Evolutionary conservation across 2,888 invertebrate genomes (phyloP).

Genomic region (Sesamia inferens): DNA sequence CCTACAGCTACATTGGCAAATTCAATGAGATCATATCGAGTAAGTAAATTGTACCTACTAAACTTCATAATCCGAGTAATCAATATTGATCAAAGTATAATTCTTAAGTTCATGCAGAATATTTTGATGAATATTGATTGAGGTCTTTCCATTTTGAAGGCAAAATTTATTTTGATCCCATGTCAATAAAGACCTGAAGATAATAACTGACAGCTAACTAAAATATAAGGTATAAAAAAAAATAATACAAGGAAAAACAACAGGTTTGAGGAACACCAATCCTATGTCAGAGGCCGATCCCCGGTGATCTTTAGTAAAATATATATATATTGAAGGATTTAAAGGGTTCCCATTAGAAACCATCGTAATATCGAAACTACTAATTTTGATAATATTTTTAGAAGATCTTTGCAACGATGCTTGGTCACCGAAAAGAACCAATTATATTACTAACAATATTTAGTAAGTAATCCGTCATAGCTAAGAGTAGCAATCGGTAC

Average conservation of each 20-base stretch:
- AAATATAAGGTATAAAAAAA: neutral
- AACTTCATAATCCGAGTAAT: conserved; percentile 52
- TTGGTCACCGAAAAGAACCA: neutral
- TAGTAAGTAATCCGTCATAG: conserved; percentile 23
- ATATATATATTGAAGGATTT: conserved; percentile 30
- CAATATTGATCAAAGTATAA: conserved; percentile 48
- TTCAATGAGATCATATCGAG: conserved; percentile 42
- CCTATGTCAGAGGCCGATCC: conserved; percentile 10
- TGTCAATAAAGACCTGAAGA: conserved; percentile 17
- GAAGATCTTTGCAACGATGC: neutral
- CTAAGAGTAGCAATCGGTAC: conserved; percentile 9
- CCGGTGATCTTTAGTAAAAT: conserved; percentile 4
- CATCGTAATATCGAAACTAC: neutral
- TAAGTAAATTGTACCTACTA: conserved; percentile 50
- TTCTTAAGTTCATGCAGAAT: conserved; percentile 26
- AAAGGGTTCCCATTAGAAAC: conserved; percentile 15
- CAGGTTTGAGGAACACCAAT: conserved; percentile 25
- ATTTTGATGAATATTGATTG: conserved; percentile 45
- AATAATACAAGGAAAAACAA: conserved; percentile 33
- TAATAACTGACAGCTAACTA: conserved; percentile 28
- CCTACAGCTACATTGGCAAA: conserved; percentile 42
- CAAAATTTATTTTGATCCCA: conserved; percentile 6
- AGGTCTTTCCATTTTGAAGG: conserved; percentile 20
- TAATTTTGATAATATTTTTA: neutral
- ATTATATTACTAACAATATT: neutral